Conservation (phyloP, 1,140 invertebrate species). For the Colletes gigas region DNA sequence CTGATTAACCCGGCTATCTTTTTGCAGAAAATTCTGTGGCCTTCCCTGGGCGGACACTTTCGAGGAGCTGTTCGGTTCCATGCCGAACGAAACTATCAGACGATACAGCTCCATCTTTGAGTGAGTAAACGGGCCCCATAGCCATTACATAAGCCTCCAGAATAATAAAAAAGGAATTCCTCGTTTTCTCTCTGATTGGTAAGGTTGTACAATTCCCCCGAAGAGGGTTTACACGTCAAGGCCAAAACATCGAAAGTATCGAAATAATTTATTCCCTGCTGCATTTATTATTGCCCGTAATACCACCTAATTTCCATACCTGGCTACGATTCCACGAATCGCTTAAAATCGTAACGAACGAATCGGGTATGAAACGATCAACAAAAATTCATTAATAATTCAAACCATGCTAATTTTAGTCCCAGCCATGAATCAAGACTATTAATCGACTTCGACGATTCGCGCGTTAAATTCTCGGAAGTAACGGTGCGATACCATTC, state of each 20-base stretch:
- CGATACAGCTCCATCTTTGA: slow-evolving; percentile 89
- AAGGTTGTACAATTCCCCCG: too few species aligned
- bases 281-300: too few species aligned
- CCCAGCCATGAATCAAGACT: background rate
- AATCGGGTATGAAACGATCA: background rate
- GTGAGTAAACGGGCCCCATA: slow-evolving; percentile 79
- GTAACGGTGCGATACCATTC: slow-evolving; percentile 25
- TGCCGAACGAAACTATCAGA: slow-evolving; percentile 93
- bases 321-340: background rate
- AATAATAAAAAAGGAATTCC: too few species aligned
- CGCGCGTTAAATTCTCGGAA: slow-evolving; percentile 22
- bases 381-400: background rate
- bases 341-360: background rate
- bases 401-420: slow-evolving; percentile 8
- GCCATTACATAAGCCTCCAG: too few species aligned
- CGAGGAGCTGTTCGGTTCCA: slow-evolving; percentile 92
- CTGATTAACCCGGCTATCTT: background rate
- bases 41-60: slow-evolving; percentile 90
- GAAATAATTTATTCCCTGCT: too few species aligned
- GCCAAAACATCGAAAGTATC: too few species aligned
- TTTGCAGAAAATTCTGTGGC: slow-evolving; percentile 91
- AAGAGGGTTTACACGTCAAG: too few species aligned
- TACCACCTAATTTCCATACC: too few species aligned
- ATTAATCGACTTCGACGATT: slow-evolving; percentile 15
- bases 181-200: too few species aligned